phyloP scores from a whole-genome alignment of 2,888 invertebrate genomes.

The Mesorhabditis sp. region DNA sequence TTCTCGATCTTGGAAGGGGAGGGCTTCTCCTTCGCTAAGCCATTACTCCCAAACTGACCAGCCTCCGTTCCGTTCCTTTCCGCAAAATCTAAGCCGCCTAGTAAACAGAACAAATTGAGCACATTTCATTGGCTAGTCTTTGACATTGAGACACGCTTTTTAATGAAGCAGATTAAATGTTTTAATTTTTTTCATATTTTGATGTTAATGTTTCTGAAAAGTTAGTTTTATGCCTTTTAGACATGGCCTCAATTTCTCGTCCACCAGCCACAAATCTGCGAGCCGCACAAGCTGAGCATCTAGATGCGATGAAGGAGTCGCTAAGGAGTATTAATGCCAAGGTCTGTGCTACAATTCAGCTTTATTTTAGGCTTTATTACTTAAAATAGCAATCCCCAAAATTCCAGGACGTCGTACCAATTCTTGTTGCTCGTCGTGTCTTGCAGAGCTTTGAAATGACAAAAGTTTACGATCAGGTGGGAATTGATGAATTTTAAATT shows the following conservation, averaged over 20 bases:
- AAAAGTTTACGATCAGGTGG: conserved; percentile 46
- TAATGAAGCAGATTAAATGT: no score
- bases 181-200: no score
- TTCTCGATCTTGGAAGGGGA: no score
- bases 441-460: conserved; percentile 49
- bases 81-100: no score
- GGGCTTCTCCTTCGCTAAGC: no score
- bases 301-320: conserved; percentile 7
- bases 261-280: background rate
- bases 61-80: no score
- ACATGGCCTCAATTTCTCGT: background rate
- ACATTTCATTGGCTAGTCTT: no score
- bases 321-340: conserved; percentile 10
- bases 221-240: no score
- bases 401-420: conserved; percentile 47
- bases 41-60: no score
- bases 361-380: background rate
- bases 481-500: background rate
- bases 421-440: conserved; percentile 50
- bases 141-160: no score
- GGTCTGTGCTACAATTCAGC: background rate
- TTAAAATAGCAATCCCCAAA: conserved; percentile 6
- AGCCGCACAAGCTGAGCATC: conserved; percentile 5
- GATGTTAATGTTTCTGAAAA: no score
- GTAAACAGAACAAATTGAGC: no score